Conservation (phyloP, 2,113 vertebrate genomes). For the Cygnus buccinator region DNA sequence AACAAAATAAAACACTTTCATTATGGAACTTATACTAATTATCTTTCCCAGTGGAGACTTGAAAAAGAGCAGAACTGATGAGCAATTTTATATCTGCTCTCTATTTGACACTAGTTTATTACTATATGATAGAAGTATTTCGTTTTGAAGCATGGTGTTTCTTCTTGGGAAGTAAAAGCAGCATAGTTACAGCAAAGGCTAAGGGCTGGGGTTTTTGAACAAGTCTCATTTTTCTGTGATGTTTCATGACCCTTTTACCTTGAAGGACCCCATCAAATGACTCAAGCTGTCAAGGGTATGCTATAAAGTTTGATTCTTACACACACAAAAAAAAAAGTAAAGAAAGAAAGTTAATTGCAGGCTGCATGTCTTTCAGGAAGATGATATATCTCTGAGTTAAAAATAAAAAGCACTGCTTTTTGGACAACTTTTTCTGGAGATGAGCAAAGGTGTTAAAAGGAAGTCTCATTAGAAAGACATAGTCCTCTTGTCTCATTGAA, state of each 20-base stretch:
- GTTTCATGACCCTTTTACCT: conserved; percentile 22
- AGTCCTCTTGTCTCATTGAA: neutral
- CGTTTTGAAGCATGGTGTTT: conserved; percentile 8
- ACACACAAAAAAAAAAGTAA: neutral
- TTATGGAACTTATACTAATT: neutral
- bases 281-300: neutral
- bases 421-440: conserved; percentile 15
- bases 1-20: neutral
- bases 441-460: conserved; percentile 8
- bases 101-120: neutral
- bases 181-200: neutral
- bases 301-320: conserved; percentile 24
- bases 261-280: conserved; percentile 35
- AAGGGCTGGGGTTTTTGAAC: conserved; percentile 24
- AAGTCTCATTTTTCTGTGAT: neutral
- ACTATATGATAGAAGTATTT: neutral
- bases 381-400: neutral
- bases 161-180: conserved; percentile 22
- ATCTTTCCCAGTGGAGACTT: neutral
- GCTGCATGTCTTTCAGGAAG: neutral
- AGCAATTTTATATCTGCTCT: neutral
- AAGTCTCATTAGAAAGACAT: neutral
- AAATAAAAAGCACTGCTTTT: neutral
- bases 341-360: conserved; percentile 28
- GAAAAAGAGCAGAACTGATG: neutral